Evolutionary conservation across 2,888 invertebrate genomes (phyloP), one percentile per base, ranked within the genome.

Genomic region (Seladonia tumulorum): DNA sequence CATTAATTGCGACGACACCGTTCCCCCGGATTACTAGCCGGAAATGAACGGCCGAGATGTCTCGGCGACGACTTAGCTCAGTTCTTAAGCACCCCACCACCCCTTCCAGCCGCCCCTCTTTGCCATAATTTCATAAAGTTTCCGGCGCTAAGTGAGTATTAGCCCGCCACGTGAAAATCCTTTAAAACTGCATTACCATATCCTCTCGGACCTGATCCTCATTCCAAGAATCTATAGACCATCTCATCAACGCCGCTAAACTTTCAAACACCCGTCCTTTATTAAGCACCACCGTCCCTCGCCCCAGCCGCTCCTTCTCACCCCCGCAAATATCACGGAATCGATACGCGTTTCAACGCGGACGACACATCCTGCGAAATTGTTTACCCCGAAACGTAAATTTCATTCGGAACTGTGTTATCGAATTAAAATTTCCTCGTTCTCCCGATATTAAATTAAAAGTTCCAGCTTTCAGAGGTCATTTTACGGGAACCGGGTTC

Each of bases 111-210:
- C 12, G 68, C 70, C 63, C 47, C 29, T 29, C 76, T 70, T 66
- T 45, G 53, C 57, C 73, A 68, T 85, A 82, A 79, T 85, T 85
- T 77, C 78, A 78, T 72, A 68, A 86, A 86, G 81, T 83, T 90
- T 70, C 80, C 49, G 35, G 72, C 71, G 35, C 45, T 35, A 60
- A 68, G 79, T 73, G 74, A 77, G 66, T 77, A 76, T 82, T 78
- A 71, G 72, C 66, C 78, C 39, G 57, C 79, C 86, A 81, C 74
- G 78, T 71, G 79, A 83, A 79, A 73, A 71, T 76, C 85, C 87
- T 86, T 87, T 85, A 87, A 86, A 90, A 89, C 79, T 84, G 86
- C 86, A 90, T 90, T 87, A 87, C 88, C 89, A 80, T 90, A 88
- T 79, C 75, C 81, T 77, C 81, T 45, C 60, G 80, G 83, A 29